These are phyloP conservation scores for Theropithecus gelada DNA, from an alignment of 2,113 vertebrate species.

Conservation along the genomic window DNA sequence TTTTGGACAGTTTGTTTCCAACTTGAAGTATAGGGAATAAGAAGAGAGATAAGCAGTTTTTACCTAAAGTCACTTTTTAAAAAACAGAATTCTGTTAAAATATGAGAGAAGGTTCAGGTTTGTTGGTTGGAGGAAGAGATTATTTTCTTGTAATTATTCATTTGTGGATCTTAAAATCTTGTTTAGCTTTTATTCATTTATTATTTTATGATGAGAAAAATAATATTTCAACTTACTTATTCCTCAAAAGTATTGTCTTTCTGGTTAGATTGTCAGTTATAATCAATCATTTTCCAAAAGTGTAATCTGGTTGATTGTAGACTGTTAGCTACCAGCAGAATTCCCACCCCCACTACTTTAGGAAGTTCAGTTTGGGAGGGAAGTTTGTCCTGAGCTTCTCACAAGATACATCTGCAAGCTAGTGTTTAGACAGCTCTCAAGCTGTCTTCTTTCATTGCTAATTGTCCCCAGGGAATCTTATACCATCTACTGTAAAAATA, in stretches of 20 bases:
- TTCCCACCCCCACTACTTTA: background rate
- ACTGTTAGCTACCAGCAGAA: background rate
- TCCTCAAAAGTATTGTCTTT: background rate
- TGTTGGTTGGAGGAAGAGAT: background rate
- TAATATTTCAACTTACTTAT: slow-evolving; percentile 6
- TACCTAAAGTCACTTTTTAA: background rate
- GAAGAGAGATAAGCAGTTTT: background rate
- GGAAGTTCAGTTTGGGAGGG: background rate
- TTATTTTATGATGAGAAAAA: slow-evolving; percentile 43
- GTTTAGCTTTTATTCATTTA: slow-evolving; percentile 1
- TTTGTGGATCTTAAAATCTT: background rate
- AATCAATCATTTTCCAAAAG: background rate
- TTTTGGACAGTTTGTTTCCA: background rate
- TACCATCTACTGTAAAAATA: background rate
- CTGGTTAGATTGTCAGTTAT: background rate
- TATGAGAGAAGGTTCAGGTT: background rate
- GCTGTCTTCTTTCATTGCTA: background rate
- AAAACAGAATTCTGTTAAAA: slow-evolving; percentile 4
- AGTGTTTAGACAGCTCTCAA: background rate
- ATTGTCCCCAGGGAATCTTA: background rate
- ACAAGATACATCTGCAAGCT: background rate
- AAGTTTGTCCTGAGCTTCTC: background rate
- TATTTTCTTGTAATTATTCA: slow-evolving; percentile 25
- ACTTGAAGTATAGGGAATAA: background rate
- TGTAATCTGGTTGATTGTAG: background rate